A percentile compares a stretch with the other conserved stretches of the same genome.
These are phyloP conservation scores for Sigmodon hispidus DNA, from an alignment of 2,113 vertebrate species.

Conservation along the genomic window DNA sequence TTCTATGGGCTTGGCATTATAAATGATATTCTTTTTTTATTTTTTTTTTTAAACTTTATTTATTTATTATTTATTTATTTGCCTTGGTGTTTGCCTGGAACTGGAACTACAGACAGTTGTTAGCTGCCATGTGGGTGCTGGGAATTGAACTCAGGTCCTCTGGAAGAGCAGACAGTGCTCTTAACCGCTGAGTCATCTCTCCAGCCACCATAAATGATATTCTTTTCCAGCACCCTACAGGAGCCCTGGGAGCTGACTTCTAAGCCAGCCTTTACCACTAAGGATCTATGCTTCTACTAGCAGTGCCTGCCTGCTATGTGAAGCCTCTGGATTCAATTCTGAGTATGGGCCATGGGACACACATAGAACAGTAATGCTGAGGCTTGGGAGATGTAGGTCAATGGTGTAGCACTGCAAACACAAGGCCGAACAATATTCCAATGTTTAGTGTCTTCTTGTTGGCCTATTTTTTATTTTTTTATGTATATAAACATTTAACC, in stretches of 20 bases:
- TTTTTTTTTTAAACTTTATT: too few species aligned
- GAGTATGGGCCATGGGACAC: neutral
- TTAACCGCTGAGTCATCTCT: too few species aligned
- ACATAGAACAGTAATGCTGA: neutral
- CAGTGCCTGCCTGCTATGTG: neutral
- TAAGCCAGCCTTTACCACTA: neutral
- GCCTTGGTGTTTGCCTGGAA: too few species aligned
- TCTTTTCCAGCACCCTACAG: neutral
- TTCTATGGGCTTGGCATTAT: neutral
- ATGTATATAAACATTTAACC: neutral
- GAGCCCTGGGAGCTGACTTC: neutral
- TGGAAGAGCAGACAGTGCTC: too few species aligned
- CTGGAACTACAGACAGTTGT: too few species aligned
- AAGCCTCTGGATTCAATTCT: neutral
- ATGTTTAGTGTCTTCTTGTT: neutral
- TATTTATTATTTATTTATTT: too few species aligned
- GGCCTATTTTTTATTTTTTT: neutral
- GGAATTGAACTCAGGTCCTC: too few species aligned
- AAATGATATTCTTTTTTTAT: too few species aligned
- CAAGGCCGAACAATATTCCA: neutral
- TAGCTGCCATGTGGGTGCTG: too few species aligned
- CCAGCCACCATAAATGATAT: too few species aligned
- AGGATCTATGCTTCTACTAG: neutral
- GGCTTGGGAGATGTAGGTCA: neutral
- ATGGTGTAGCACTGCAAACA: neutral